A percentile compares a stretch with the other conserved stretches of the same genome.
Evolutionary conservation across 2,113 vertebrate species (phyloP).

Genomic region (Peucedramus taeniatus): DNA sequence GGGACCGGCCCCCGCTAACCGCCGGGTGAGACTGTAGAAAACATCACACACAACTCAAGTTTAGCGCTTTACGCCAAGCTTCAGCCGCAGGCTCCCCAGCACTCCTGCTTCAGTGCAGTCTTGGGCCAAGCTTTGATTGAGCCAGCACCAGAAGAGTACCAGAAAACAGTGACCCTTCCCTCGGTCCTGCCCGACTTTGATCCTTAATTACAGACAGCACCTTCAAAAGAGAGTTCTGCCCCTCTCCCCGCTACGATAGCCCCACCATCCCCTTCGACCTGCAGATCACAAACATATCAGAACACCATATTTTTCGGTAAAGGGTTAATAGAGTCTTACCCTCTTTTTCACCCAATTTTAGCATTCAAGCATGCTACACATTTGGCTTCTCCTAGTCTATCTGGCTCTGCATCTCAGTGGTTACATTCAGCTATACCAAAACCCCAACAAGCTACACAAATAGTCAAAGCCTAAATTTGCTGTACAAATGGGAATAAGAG

Average conservation of each 20-base stretch:
- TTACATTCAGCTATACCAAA: neutral
- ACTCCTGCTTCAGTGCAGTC: neutral
- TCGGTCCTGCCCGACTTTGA: neutral
- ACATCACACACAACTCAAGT: neutral
- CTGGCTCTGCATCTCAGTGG: neutral
- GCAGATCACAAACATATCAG: rapidly evolving
- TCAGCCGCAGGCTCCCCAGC: neutral
- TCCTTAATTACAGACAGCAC: neutral
- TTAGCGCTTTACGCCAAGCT: rapidly evolving
- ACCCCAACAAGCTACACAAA: neutral
- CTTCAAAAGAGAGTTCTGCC: neutral
- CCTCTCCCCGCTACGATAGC: too few relatives aligned
- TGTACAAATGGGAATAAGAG: neutral
- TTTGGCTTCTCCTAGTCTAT: neutral
- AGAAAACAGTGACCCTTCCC: neutral
- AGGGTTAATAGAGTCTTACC: neutral
- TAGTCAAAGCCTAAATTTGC: neutral
- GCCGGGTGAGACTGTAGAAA: rapidly evolving
- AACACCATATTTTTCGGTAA: neutral
- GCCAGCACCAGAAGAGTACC: neutral
- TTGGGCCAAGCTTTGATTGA: neutral
- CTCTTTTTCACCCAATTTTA: neutral
- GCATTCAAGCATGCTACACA: neutral
- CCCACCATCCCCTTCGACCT: neutral
- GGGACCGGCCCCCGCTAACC: neutral